Evolutionary conservation across 1,140 invertebrate species (phyloP).

Genomic region (Scaptomyza hsui): DNA sequence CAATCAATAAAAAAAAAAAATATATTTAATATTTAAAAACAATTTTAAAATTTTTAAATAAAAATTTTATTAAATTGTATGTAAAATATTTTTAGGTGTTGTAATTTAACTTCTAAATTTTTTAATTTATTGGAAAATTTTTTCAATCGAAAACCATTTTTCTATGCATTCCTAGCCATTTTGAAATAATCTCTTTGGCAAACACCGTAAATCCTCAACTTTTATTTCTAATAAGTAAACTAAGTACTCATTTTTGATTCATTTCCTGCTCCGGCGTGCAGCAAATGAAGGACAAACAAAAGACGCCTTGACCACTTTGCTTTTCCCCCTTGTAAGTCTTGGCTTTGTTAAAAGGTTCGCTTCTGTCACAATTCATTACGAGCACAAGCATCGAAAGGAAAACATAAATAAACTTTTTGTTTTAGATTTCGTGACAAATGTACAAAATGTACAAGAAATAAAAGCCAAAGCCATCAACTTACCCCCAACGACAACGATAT

Average conservation of each 20-base stretch:
- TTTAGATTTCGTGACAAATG: slow-evolving; percentile 80
- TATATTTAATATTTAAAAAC: too few relatives aligned
- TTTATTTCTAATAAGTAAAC: slow-evolving; percentile 1
- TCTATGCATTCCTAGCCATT: too few relatives aligned
- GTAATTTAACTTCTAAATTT: too few relatives aligned
- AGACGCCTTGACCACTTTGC: slow-evolving; percentile 54
- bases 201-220: background rate
- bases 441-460: slow-evolving; percentile 46
- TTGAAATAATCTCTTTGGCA: background rate
- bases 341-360: slow-evolving; percentile 5
- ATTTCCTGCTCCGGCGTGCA: background rate
- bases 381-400: slow-evolving; percentile 37
- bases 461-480: slow-evolving; percentile 50
- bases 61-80: too few relatives aligned
- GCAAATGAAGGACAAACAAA: slow-evolving; percentile 68
- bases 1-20: too few relatives aligned
- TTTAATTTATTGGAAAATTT: too few relatives aligned
- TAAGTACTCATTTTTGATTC: background rate
- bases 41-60: too few relatives aligned
- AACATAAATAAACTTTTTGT: slow-evolving; percentile 74
- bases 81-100: too few relatives aligned
- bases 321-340: slow-evolving; percentile 26
- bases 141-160: too few relatives aligned
- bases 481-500: slow-evolving; percentile 45
- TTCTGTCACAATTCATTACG: slow-evolving; percentile 71